These are phyloP conservation scores for Lapara coniferarum DNA, from an alignment of 2,888 invertebrate species.

Conservation along the genomic window DNA sequence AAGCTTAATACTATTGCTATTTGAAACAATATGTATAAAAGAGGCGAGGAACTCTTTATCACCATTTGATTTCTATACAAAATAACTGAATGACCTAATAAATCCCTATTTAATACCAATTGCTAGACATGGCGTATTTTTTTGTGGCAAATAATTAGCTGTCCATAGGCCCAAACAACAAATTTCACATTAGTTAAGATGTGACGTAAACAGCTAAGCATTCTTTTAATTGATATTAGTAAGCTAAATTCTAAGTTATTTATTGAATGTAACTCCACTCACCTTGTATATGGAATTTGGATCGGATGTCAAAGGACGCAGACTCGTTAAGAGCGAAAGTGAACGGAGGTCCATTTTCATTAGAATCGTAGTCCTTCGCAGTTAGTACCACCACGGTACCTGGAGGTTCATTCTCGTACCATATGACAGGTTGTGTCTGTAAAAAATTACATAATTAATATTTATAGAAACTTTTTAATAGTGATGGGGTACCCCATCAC, in stretches of 20 bases:
- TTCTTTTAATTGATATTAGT: no score
- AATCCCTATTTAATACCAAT: no score
- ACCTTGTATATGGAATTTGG: conserved; percentile 88
- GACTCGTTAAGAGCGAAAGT: conserved; percentile 86
- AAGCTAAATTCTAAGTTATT: not conserved
- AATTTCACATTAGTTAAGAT: no score
- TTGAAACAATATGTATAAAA: not conserved
- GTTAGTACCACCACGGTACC: conserved; percentile 87
- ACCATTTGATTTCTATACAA: not conserved
- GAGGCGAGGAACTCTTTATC: not conserved
- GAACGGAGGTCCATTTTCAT: conserved; percentile 94
- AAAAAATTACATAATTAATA: conserved; percentile 1
- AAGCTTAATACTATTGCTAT: conserved; percentile 8
- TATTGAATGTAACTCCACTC: conserved; percentile 45
- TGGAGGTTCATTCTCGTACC: conserved; percentile 90
- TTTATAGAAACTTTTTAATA: no score
- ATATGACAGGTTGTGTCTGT: conserved; percentile 90
- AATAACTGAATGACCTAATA: not conserved
- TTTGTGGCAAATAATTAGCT: no score
- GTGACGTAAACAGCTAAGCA: no score
- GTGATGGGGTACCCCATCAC: no score
- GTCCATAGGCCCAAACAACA: no score
- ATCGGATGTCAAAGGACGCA: conserved; percentile 86
- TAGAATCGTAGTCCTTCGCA: conserved; percentile 92
- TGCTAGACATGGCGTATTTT: no score